Base-by-base conservation (phyloP, 2,797 vertebrate genomes). In the Danio choprae region DNA sequence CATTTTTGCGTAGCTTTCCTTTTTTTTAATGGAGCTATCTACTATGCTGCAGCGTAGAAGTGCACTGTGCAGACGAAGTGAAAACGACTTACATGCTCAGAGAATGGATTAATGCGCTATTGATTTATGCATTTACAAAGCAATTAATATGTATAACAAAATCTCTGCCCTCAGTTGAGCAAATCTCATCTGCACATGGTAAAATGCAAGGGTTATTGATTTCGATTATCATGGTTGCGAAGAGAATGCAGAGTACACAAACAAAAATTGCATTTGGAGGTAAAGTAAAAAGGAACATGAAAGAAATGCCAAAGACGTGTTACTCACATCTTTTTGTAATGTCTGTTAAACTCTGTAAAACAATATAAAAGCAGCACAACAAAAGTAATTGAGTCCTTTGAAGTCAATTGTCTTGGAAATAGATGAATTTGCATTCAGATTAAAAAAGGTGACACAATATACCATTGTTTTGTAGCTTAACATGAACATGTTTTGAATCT, bases 91-190 rank as follows among this genome's bases (percentile, higher is more conserved):
- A 3, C 38, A 63, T 18, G 11, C n/a, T 56, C 55, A 22, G 12
- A 5, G n/a, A 58, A 12, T 69, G 29, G 44, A 78, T 60, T 70
- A 59, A 50, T 69, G 56, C 62, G 10, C 44, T 16, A 70, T 70
- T 70, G 65, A 70, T 5, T 43, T 58, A 60, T 36, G 22, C 6
- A 58, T 72, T 58, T 29, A 72, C 40, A 72, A 58, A 44, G 53
- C 40, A 58, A 72, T 58, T 29, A 72, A 58, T 72, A 44, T 44
- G 20, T 44, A 29, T 58, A 56, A 40, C 12, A 56, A 58, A 72
- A 58, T 64, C 62, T 18, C 18, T 18, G 41, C n/a, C 40, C 62
- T 44, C n/a, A 64, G 20, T 20, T 43, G 40, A 64, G 40, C n/a
- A 64, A 44, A 64, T 29, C 40, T 22, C 5, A 44, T 58, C 13